Conservation (phyloP, 2,113 vertebrate genomes). For the Vimba vimba region DNA sequence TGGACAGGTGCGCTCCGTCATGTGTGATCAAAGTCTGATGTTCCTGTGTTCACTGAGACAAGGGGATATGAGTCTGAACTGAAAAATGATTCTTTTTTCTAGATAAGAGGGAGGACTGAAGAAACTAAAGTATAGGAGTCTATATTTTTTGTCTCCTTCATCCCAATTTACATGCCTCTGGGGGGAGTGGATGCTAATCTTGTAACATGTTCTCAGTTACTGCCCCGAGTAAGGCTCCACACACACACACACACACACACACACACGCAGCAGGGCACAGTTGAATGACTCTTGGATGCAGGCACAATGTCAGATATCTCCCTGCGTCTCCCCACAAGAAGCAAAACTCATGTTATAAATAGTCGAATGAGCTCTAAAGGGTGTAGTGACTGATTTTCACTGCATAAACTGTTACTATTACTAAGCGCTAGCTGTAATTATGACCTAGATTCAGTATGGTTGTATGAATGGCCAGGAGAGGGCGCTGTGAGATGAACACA, state of each 20-base stretch:
- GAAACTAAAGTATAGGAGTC: background rate
- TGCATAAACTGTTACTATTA: conserved; percentile 2
- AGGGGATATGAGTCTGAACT: background rate
- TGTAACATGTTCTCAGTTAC: background rate
- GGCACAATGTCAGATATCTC: conserved; percentile 5
- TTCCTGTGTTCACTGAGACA: background rate
- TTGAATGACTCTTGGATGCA: background rate
- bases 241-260: background rate
- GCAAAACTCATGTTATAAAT: conserved; percentile 25
- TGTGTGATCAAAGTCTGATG: conserved; percentile 33
- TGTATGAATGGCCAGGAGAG: conserved; percentile 48
- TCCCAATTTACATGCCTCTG: background rate
- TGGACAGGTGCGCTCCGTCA: conserved; percentile 33
- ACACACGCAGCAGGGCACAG: conserved; percentile 10
- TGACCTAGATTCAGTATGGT: conserved; percentile 19
- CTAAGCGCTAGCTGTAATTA: background rate
- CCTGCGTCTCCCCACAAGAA: background rate
- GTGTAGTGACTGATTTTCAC: conserved; percentile 26
- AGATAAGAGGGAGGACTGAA: background rate
- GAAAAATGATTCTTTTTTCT: conserved; percentile 13
- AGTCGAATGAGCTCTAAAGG: conserved; percentile 1
- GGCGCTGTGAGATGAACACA: conserved; percentile 45
- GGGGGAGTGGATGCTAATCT: background rate
- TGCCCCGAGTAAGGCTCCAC: background rate
- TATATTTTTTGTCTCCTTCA: background rate